Percentiles rank a stretch among this genome's conserved stretches.
Evolutionary conservation across 2,113 vertebrate genomes (phyloP).

Genomic region (Falcunculus frontatus): DNA sequence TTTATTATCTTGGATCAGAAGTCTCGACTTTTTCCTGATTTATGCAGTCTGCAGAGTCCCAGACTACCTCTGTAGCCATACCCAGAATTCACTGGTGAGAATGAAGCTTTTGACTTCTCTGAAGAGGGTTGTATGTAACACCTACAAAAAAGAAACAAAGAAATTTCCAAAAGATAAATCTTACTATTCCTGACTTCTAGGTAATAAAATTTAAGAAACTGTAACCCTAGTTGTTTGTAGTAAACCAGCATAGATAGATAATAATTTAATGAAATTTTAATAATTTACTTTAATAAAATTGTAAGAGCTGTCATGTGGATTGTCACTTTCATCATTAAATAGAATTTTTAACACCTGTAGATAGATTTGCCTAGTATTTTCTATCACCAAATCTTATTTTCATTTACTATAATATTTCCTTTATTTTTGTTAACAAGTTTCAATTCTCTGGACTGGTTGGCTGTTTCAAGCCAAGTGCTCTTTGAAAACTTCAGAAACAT

Average conservation of each 20-base stretch:
- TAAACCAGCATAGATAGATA: background rate
- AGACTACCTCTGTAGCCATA: background rate
- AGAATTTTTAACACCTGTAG: background rate
- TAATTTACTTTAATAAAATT: background rate
- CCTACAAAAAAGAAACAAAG: background rate
- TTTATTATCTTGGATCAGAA: background rate
- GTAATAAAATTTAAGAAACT: background rate
- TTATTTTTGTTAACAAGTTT: background rate
- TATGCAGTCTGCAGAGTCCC: background rate
- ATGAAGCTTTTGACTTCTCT: background rate
- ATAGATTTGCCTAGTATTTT: background rate
- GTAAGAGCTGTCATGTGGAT: background rate
- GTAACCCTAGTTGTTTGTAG: background rate
- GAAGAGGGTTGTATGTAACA: background rate
- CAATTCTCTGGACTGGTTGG: background rate
- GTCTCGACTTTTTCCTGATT: background rate
- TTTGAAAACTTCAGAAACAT: background rate
- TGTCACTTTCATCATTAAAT: background rate
- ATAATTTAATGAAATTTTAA: background rate
- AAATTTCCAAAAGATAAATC: background rate
- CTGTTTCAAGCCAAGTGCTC: background rate
- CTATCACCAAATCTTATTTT: background rate
- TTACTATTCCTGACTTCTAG: background rate
- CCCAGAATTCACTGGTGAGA: background rate
- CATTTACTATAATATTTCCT: background rate